These are phyloP conservation scores for Scaeva pyrastri DNA, from an alignment of 2,888 invertebrate species.

Conservation along the genomic window DNA sequence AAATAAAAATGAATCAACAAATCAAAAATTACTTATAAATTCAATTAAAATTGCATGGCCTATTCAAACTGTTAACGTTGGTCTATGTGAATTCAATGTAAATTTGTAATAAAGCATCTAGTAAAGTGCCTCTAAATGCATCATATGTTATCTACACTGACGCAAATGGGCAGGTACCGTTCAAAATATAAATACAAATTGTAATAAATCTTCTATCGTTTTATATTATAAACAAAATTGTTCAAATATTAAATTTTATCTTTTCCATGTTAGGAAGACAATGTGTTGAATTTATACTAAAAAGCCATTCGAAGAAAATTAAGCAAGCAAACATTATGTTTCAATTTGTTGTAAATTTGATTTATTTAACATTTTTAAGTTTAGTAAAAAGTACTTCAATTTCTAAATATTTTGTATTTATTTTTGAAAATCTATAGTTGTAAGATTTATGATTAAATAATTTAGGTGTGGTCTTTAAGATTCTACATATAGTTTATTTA, in stretches of 20 bases:
- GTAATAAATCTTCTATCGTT: not conserved
- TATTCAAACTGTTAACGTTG: not conserved
- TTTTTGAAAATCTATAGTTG: too few relatives aligned
- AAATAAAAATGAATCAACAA: not conserved
- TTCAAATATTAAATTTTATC: not conserved
- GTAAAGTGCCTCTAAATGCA: slow-evolving; percentile 93
- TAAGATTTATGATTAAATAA: too few relatives aligned
- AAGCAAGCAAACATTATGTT: slow-evolving; percentile 19
- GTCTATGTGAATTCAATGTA: slow-evolving; percentile 14
- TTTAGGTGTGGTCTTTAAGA: too few relatives aligned
- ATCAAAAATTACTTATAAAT: not conserved
- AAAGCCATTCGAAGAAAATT: slow-evolving; percentile 20
- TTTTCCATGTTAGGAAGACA: not conserved
- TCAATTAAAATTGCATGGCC: slow-evolving; percentile 6
- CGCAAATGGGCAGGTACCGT: slow-evolving; percentile 95
- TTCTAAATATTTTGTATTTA: too few relatives aligned
- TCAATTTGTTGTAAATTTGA: not conserved
- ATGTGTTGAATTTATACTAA: not conserved
- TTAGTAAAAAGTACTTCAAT: too few relatives aligned
- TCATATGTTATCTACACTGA: slow-evolving; percentile 98
- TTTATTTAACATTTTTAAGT: too few relatives aligned
- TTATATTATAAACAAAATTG: not conserved
- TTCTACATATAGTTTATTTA: too few relatives aligned
- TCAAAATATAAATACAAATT: slow-evolving; percentile 21
- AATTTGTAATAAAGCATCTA: slow-evolving; percentile 78